These are phyloP conservation scores for Ichneumon xanthorius DNA, from an alignment of 2,888 invertebrate species.

Conservation along the genomic window DNA sequence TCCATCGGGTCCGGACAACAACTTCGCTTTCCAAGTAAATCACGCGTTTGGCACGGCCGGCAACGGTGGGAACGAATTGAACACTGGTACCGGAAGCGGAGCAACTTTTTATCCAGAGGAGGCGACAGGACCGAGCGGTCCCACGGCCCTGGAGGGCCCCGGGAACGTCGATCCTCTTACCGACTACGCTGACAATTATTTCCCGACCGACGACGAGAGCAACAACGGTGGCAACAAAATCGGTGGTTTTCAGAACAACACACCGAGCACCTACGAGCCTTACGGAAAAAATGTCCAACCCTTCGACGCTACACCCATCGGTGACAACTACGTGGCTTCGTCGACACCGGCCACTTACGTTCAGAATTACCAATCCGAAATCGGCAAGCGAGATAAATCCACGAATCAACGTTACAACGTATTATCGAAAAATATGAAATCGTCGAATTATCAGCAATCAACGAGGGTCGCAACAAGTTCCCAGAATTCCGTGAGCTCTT, in stretches of 20 bases:
- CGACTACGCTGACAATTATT: slow-evolving; percentile 79
- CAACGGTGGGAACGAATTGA: slow-evolving; percentile 58
- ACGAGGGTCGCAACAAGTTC: slow-evolving; percentile 30
- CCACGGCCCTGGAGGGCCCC: slow-evolving; percentile 42
- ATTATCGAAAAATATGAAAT: slow-evolving; percentile 1
- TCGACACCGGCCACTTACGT: slow-evolving; percentile 80
- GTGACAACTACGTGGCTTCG: slow-evolving; percentile 80
- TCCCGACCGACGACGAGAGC: slow-evolving; percentile 77
- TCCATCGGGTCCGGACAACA: slow-evolving; percentile 61
- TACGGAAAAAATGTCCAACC: slow-evolving; percentile 86
- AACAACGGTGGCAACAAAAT: slow-evolving; percentile 74
- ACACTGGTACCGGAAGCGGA: slow-evolving; percentile 28
- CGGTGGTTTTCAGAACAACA: slow-evolving; percentile 85
- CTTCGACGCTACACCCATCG: slow-evolving; percentile 83
- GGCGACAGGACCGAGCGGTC: slow-evolving; percentile 64
- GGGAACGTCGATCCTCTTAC: slow-evolving; percentile 66
- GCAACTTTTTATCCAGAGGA: slow-evolving; percentile 57
- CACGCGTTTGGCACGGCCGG: slow-evolving; percentile 81
- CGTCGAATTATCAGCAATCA: neutral
- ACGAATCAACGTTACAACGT: slow-evolving; percentile 39
- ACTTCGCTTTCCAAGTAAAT: slow-evolving; percentile 86
- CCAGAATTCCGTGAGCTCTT: slow-evolving; percentile 47
- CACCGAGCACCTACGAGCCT: slow-evolving; percentile 81
- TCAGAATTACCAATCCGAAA: slow-evolving; percentile 59
- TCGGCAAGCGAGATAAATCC: neutral